Conservation (phyloP, 2,113 vertebrate species). For the Hemibagrus wyckioides region DNA sequence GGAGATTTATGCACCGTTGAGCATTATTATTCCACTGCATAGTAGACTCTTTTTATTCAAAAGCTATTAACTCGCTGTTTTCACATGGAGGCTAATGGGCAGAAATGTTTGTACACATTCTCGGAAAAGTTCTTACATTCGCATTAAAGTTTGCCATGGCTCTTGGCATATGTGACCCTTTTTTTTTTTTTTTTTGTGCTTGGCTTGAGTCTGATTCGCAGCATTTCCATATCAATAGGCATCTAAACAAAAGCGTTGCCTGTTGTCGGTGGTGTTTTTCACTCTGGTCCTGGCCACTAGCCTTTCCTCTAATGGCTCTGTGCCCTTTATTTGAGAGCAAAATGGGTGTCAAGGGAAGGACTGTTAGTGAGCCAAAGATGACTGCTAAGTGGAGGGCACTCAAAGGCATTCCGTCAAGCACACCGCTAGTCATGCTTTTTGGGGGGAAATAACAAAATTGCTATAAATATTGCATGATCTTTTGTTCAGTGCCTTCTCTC, state of each 20-base stretch:
- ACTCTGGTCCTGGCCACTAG: slow-evolving; percentile 42
- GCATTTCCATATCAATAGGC: slow-evolving; percentile 48
- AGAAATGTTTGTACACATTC: slow-evolving; percentile 26
- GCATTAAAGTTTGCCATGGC: background rate
- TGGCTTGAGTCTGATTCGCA: slow-evolving; percentile 24
- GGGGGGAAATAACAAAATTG: slow-evolving; percentile 51
- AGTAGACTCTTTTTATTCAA: slow-evolving; percentile 31
- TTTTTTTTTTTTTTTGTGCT: background rate
- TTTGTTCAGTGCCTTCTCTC: slow-evolving; percentile 49
- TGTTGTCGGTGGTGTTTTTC: slow-evolving; percentile 35
- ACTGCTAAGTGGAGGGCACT: slow-evolving; percentile 55
- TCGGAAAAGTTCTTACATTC: slow-evolving; percentile 6
- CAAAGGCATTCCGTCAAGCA: slow-evolving; percentile 48
- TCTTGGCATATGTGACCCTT: slow-evolving; percentile 11
- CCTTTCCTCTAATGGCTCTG: slow-evolving; percentile 48
- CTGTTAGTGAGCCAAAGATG: slow-evolving; percentile 52
- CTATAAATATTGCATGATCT: slow-evolving; percentile 51
- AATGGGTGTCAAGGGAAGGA: slow-evolving; percentile 49
- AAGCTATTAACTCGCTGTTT: slow-evolving; percentile 45
- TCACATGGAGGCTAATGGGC: slow-evolving; percentile 34
- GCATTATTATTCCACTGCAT: slow-evolving; percentile 34
- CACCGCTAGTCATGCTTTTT: slow-evolving; percentile 42
- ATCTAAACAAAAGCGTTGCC: slow-evolving; percentile 32
- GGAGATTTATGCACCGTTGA: slow-evolving; percentile 38
- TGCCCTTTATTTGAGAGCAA: slow-evolving; percentile 47